Base-by-base conservation (phyloP, 2,888 invertebrate genomes). In the Pomacea canaliculata region DNA sequence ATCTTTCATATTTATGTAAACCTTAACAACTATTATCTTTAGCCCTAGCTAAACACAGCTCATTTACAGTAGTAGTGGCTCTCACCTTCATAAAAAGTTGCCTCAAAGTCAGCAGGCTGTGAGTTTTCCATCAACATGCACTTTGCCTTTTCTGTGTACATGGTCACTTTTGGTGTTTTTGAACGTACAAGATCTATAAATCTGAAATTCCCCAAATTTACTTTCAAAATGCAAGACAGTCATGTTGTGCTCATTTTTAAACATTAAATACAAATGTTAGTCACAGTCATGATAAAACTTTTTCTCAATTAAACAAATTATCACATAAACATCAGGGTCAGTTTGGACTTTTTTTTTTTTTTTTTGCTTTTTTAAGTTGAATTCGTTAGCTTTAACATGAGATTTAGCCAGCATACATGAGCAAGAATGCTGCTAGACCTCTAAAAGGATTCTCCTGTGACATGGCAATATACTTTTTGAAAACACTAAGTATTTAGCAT, bases 101-200 rank as follows among this genome's bases (percentile, higher is more conserved):
- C 89, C 77, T 89, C 89, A 82, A 90, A 90, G 79, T 91, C 90
- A 13, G 89, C 82, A 9, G 71, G n/a, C 0, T 94, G 93, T 1
- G 94, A 93, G 89, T 96, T 98, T 92, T 98, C 98, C 98, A 98
- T 98, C 49, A 97, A 93, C 85, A 96, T 94, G 89, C 96, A 97
- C 91, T 97, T 97, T 3, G 96, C 96, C 87, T 94, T 92, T 71
- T 93, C 90, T 71, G 96, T 96, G 89, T 97, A 97, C 74, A 96
- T 93, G 0, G 96, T 98, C 27, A 98, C 93, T 92, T 98, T 98
- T 0, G 97, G 96, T 12, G 98, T 98, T 92, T 96, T 97, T 19
- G 96, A 96, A 89, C 95, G 94, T 0, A 98, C 96, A 79, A 97
- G 92, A 85, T 95, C 94, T 12, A 98, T 95, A 93, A 98, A 98